Base-by-base conservation (phyloP, 2,888 invertebrate genomes). In the Meandrusa payeni region DNA sequence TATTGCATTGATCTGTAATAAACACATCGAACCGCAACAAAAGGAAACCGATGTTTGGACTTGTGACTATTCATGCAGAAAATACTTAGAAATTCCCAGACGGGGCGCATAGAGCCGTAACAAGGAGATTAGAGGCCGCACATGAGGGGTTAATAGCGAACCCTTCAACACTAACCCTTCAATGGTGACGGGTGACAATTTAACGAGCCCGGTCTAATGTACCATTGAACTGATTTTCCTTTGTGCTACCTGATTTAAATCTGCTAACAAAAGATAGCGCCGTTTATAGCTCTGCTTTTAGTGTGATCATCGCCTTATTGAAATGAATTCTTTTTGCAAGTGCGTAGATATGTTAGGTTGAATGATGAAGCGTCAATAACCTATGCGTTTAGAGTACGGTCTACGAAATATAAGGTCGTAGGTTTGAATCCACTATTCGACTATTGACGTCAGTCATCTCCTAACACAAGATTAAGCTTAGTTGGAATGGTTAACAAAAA, bases 21-120 rank as follows among this genome's bases (percentile, higher is more conserved):
- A 62, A 63, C 20, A 29, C 48, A 52, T 60, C 55, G 41, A 59
- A 74, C 76, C 61, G 55, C 76, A 73, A 76, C 66, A 70, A 69
- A n/a, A 63, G 46, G 53, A 55, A 53, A 60, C 59, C 61, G 64
- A 69, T 80, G 76, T 82, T 82, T 82, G 61, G 74, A 78, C 66
- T 68, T 51, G 53, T 9, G 57, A 28, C 67, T 59, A 78, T 81
- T 82, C 58, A 81, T 64, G 70, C 65, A 64, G 71, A 76, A 81
- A 80, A 75, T 74, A 58, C 69, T 62, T 48, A 55, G 59, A 70
- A 64, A 70, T 85, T 86, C 85, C 82, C 85, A 86, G 69, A 62
- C 54, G 22, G 50, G 65, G 63, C 55, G 52, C 52, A 51, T 57
- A 50, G 55, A 59, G 52, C 61, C 50, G 52, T 43, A 55, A 59